These are phyloP conservation scores for Amphipyra berbera DNA, from an alignment of 2,888 invertebrate species.

Conservation along the genomic window DNA sequence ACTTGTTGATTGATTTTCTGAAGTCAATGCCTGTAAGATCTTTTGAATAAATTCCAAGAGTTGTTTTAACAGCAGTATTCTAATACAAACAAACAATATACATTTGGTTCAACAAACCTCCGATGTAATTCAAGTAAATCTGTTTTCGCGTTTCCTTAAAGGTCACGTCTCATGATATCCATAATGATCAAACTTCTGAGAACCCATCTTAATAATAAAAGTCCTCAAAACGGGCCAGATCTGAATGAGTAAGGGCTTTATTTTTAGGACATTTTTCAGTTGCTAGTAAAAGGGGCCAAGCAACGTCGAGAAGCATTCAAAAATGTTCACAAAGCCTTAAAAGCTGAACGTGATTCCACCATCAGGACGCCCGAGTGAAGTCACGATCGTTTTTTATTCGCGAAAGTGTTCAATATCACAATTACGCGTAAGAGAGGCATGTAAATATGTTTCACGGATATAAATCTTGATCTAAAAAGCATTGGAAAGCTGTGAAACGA, in stretches of 20 bases:
- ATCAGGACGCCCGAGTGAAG: constrained; percentile 9
- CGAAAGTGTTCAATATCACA: constrained; percentile 49
- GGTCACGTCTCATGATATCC: constrained; percentile 26
- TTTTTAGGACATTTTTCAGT: constrained; percentile 38
- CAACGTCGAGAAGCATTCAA: constrained; percentile 17
- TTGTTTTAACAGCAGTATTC: background rate
- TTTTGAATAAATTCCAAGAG: background rate
- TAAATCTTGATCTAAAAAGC: constrained; percentile 49
- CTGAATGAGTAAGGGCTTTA: constrained; percentile 40
- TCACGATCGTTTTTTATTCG: constrained; percentile 43
- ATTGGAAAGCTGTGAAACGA: constrained; percentile 64
- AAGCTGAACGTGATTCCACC: constrained; percentile 32
- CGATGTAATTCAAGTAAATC: constrained; percentile 12
- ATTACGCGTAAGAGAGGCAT: constrained; percentile 46
- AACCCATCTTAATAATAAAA: constrained; percentile 35
- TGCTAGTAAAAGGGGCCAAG: constrained; percentile 13
- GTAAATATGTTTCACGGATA: constrained; percentile 56
- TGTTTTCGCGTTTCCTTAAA: constrained; percentile 29
- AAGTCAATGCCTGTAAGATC: no score
- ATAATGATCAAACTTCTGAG: constrained; percentile 35
- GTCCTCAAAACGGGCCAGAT: constrained; percentile 16
- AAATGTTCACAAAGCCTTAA: constrained; percentile 21
- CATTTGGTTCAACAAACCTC: background rate
- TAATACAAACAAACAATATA: background rate
- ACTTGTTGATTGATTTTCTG: no score